A percentile compares a stretch with the other conserved stretches of the same genome.
Evolutionary conservation across 2,797 vertebrate species (phyloP).

Genomic region (Anguilla megastoma): DNA sequence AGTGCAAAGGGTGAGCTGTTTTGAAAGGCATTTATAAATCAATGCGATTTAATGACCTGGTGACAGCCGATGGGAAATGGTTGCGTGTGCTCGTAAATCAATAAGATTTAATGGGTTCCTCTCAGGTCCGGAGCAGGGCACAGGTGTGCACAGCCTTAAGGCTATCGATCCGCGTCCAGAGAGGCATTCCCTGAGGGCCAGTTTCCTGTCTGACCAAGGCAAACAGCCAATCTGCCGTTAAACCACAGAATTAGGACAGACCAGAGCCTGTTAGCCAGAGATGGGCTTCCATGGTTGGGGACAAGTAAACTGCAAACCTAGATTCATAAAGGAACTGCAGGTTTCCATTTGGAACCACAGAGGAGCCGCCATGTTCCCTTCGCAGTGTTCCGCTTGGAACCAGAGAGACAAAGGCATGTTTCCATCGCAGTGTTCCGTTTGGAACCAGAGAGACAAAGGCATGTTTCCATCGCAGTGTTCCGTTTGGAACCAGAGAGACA

Average conservation of each 20-base stretch:
- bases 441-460: not conserved
- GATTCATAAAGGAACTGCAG: not conserved
- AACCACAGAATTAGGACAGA: not conserved
- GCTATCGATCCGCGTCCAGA: not conserved
- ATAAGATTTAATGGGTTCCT: not conserved
- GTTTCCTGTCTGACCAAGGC: not conserved
- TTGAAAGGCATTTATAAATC: not conserved
- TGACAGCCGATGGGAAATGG: constrained; percentile 3
- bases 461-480: not conserved
- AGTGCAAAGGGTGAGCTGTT: not conserved
- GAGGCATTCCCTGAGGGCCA: not conserved
- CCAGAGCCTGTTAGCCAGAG: not conserved
- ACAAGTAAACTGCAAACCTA: not conserved
- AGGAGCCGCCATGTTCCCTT: not conserved
- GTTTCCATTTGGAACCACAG: not conserved
- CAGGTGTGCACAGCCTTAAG: not conserved
- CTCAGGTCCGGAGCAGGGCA: not conserved
- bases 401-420: not conserved
- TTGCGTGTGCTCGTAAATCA: not conserved
- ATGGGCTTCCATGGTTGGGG: not conserved
- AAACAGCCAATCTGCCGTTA: not conserved
- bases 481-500: not conserved
- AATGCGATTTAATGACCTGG: not conserved
- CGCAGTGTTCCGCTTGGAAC: not conserved
- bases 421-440: not conserved